phyloP scores from a whole-genome alignment of 2,888 invertebrate genomes.

The Atrina japonica region DNA sequence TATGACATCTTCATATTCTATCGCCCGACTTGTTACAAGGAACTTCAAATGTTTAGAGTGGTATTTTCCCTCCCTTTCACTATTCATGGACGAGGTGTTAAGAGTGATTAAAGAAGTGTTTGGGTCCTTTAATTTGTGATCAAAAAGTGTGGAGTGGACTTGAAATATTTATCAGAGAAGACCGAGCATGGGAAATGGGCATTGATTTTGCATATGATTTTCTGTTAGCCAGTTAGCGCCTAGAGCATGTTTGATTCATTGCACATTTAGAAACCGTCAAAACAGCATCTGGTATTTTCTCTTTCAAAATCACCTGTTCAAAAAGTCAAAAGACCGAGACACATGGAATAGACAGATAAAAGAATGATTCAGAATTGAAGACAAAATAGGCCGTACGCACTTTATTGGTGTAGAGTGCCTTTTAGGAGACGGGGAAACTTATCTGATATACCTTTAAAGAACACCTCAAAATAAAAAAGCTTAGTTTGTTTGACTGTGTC shows the following conservation, averaged over 20 bases:
- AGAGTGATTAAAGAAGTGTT: not conserved
- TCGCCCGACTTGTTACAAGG: conserved; percentile 10
- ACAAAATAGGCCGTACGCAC: too few relatives aligned
- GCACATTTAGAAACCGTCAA: not conserved
- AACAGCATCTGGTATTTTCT: too few relatives aligned
- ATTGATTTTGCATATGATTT: not conserved
- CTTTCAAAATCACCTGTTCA: too few relatives aligned
- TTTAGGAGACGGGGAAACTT: too few relatives aligned
- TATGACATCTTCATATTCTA: conserved; percentile 27
- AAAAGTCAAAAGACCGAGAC: too few relatives aligned
- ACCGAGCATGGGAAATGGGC: not conserved
- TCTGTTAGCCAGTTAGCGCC: conserved; percentile 14
- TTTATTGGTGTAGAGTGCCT: too few relatives aligned
- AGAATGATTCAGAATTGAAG: not conserved
- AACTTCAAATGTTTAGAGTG: conserved; percentile 1
- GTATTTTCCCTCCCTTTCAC: not conserved
- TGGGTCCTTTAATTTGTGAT: not conserved
- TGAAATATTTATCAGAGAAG: conserved; percentile 1
- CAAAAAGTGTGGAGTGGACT: not conserved
- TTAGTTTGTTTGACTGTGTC: too few relatives aligned
- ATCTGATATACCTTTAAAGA: too few relatives aligned
- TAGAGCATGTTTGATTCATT: conserved; percentile 1
- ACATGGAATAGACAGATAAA: too few relatives aligned
- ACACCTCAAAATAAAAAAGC: too few relatives aligned
- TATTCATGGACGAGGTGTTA: not conserved